Conservation (phyloP, 2,113 vertebrate species). For the Condylura cristata region DNA sequence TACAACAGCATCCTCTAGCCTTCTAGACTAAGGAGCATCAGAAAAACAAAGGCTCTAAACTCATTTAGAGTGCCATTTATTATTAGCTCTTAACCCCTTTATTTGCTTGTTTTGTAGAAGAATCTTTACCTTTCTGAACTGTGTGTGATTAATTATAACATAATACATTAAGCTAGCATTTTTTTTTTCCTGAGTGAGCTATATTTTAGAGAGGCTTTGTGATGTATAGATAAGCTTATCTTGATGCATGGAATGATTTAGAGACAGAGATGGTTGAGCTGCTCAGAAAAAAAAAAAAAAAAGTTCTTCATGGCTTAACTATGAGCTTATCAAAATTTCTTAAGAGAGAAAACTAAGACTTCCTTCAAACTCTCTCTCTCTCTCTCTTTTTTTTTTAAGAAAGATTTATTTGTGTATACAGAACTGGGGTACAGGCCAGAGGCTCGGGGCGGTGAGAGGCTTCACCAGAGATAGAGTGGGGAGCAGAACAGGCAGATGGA, state of each 20-base stretch:
- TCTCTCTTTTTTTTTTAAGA: no score
- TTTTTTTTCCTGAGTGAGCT: conserved; percentile 71
- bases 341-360: conserved; percentile 63
- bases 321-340: conserved; percentile 66
- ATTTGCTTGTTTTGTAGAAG: conserved; percentile 55
- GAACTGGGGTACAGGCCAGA: no score
- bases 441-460: no score
- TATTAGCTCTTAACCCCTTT: conserved; percentile 29
- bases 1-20: background rate
- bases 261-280: background rate
- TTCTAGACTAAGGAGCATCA: conserved; percentile 59
- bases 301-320: conserved; percentile 48
- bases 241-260: conserved; percentile 69
- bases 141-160: conserved; percentile 75
- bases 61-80: conserved; percentile 33
- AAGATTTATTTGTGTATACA: no score
- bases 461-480: no score
- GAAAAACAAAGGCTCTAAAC: conserved; percentile 7
- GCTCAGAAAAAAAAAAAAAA: background rate
- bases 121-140: conserved; percentile 52
- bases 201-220: conserved; percentile 64
- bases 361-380: no score
- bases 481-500: no score
- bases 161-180: conserved; percentile 50
- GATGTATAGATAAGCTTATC: conserved; percentile 73